Evolutionary conservation across 2,113 vertebrate species (phyloP).

Genomic region (Aegithalos caudatus): DNA sequence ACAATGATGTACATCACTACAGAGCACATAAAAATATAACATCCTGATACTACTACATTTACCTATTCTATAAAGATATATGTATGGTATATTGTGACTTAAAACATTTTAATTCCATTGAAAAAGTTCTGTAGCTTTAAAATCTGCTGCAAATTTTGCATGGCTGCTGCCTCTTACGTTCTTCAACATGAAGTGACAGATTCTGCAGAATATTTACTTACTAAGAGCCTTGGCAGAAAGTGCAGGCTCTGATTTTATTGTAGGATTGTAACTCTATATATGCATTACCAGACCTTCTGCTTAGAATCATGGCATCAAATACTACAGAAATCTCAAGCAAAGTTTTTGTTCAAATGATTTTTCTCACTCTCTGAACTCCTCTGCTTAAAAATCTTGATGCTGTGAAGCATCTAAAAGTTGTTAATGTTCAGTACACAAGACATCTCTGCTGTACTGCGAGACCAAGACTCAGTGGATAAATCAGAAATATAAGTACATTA

Average conservation of each 20-base stretch:
- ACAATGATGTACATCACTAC: background rate
- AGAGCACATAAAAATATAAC: background rate
- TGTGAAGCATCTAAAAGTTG: background rate
- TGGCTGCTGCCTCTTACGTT: background rate
- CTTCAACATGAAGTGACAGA: background rate
- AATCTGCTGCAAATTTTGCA: background rate
- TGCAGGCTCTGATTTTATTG: background rate
- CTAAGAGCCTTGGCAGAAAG: background rate
- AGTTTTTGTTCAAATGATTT: background rate
- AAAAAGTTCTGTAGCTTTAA: background rate
- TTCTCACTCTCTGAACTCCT: background rate
- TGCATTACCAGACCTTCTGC: background rate
- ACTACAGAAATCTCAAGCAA: background rate
- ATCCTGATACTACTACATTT: background rate
- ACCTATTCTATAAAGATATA: background rate
- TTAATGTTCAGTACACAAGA: background rate
- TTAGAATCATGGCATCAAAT: background rate
- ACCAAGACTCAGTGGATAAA: background rate
- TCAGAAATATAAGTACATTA: background rate
- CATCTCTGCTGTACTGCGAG: background rate
- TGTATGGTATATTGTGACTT: background rate
- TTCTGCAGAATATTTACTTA: conserved; percentile 11
- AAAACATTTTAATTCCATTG: background rate
- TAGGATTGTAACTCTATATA: background rate
- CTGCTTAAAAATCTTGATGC: background rate